Evolutionary conservation across 2,113 vertebrate genomes (phyloP).

Genomic region (Hystrix brachyura): DNA sequence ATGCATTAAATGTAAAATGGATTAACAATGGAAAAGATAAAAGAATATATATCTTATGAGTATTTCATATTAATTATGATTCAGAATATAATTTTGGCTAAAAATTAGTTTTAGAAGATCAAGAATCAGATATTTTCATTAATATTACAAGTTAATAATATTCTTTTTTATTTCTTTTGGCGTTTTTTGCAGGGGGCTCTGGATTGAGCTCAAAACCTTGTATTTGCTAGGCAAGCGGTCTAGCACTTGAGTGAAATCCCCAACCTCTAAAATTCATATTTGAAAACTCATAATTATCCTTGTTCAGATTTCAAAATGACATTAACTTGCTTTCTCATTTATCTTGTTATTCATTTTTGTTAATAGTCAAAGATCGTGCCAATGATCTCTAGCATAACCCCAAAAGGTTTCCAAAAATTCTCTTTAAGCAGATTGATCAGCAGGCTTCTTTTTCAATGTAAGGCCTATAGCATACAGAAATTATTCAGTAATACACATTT

Average conservation of each 20-base stretch:
- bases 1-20: not conserved
- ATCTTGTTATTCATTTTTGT: not conserved
- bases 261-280: not conserved
- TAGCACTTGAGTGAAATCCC: no score
- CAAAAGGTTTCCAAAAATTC: not conserved
- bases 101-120: slow-evolving; percentile 13
- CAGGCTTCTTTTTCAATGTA: not conserved
- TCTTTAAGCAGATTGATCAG: not conserved
- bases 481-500: not conserved
- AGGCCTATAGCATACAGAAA: not conserved
- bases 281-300: slow-evolving; percentile 15
- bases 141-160: not conserved
- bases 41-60: not conserved
- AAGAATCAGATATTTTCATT: not conserved
- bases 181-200: no score
- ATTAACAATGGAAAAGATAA: not conserved
- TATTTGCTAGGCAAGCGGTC: no score
- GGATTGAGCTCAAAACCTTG: no score
- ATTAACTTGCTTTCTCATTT: slow-evolving; percentile 1
- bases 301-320: slow-evolving; percentile 3
- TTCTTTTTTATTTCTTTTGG: no score
- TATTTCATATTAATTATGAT: slow-evolving; percentile 14
- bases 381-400: not conserved
- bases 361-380: not conserved
- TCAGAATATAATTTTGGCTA: not conserved